Evolutionary conservation across 2,113 vertebrate genomes (phyloP), one percentile per base, ranked within the genome.

Genomic region (Ardeotis arabs): DNA sequence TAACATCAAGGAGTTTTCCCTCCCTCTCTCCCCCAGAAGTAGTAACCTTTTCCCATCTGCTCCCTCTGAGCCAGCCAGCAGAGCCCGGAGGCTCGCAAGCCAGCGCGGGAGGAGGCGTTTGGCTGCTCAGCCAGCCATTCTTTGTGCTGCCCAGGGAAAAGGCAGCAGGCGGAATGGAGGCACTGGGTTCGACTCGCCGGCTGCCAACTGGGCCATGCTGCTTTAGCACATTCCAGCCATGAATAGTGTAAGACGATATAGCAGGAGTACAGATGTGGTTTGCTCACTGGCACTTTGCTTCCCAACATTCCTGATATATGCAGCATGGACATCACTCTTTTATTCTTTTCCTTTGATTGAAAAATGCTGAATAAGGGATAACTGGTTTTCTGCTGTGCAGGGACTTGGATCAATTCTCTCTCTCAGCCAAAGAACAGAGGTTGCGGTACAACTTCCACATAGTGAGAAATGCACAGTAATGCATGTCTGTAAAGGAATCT

Each of bases 221-320:
- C 84, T 93, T 69, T 76, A 89, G 95, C 90, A 76, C 92, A 94
- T 97, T 96, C 90, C 90, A 90, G 39, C 33, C 31, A 8, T 87
- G 60, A 92, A 41, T 15, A 74, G 27, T 35, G 93, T 93, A 93
- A 97, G 73, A 50, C 28, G 77, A 96, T 97, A 91, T 39, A 33
- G 29, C 33, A 3, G 49, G 27, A 84, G 31, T 69, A 85, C 77
- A 96, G 94, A 87, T 96, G 95, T 73, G 93, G 95, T 93, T 93
- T 79, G 35, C 56, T 94, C 2, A 4, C 91, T 95, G 87, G 44
- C 1, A 0, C 53, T 92, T 79, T 60, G 58, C 58, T 95, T 95
- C 70, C 73, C 84, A 50, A 1, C 84, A 64, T 93, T 96, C 77
- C 87, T 93, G 66, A 21, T 89, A 56, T 62, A 21, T 87, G 64